phyloP scores from a whole-genome alignment of 2,797 vertebrate species.

The Florisuga fusca region DNA sequence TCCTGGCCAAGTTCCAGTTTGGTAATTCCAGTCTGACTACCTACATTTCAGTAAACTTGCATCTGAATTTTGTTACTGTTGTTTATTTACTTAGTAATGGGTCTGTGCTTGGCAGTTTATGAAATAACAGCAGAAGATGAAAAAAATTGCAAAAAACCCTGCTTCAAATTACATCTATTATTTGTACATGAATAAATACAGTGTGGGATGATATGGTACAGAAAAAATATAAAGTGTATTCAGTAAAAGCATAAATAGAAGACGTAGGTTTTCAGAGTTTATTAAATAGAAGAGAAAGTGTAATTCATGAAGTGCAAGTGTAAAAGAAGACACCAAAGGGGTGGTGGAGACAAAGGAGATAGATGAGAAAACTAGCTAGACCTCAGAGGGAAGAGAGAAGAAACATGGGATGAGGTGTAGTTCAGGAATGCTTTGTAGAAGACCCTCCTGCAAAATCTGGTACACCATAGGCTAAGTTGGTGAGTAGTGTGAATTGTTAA shows the following conservation, averaged over 20 bases:
- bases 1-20: background rate
- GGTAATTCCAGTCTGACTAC: conserved; percentile 18
- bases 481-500: background rate
- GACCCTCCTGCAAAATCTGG: background rate
- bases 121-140: background rate
- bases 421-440: background rate
- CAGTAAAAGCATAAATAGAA: background rate
- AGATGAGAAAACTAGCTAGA: background rate
- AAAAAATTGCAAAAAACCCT: conserved; percentile 1
- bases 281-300: background rate
- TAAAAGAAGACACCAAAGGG: background rate
- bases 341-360: background rate
- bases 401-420: background rate
- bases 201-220: background rate
- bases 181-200: background rate
- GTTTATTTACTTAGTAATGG: conserved; percentile 22
- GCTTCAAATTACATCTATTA: background rate
- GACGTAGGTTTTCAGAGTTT: background rate
- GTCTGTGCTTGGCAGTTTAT: background rate
- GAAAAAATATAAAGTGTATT: background rate
- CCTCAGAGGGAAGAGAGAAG: background rate
- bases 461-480: background rate
- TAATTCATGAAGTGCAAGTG: background rate
- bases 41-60: conserved; percentile 13
- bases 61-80: conserved; percentile 14